Conservation (phyloP, 2,113 vertebrate species). For the Notothenia coriiceps region DNA sequence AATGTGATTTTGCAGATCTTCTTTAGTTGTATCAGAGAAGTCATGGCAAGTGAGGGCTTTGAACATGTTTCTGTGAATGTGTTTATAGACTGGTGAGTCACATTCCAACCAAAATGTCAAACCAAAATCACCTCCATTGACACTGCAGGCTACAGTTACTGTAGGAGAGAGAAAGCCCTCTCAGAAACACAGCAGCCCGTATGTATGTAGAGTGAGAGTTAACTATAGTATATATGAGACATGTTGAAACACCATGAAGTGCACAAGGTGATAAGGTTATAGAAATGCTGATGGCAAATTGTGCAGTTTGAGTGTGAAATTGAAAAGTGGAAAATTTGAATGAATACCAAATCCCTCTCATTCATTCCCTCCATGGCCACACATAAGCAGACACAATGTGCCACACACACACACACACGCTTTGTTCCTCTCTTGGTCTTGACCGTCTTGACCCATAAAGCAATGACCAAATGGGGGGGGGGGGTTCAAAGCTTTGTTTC, state of each 20-base stretch:
- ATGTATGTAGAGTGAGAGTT: background rate
- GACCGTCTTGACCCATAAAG: constrained; percentile 19
- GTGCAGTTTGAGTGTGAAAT: background rate
- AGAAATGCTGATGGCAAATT: background rate
- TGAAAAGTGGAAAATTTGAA: background rate
- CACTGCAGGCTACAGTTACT: background rate
- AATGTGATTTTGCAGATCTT: background rate
- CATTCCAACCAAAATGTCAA: constrained; percentile 17
- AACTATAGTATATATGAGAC: background rate
- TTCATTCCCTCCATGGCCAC: background rate
- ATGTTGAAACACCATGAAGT: background rate
- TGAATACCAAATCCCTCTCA: background rate
- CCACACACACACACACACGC: background rate
- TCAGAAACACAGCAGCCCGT: background rate
- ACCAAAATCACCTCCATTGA: background rate
- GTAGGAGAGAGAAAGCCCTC: background rate
- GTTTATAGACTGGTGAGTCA: constrained; percentile 67
- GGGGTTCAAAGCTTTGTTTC: constrained; percentile 59
- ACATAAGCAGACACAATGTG: no score
- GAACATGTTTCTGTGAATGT: background rate
- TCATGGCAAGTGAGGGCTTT: constrained; percentile 1
- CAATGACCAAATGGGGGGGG: constrained; percentile 8
- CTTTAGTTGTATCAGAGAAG: constrained; percentile 1
- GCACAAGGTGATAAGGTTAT: no score
- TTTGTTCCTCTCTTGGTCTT: constrained; percentile 16